These are phyloP conservation scores for Nettapus auritus DNA, from an alignment of 2,113 vertebrate species.

Conservation along the genomic window DNA sequence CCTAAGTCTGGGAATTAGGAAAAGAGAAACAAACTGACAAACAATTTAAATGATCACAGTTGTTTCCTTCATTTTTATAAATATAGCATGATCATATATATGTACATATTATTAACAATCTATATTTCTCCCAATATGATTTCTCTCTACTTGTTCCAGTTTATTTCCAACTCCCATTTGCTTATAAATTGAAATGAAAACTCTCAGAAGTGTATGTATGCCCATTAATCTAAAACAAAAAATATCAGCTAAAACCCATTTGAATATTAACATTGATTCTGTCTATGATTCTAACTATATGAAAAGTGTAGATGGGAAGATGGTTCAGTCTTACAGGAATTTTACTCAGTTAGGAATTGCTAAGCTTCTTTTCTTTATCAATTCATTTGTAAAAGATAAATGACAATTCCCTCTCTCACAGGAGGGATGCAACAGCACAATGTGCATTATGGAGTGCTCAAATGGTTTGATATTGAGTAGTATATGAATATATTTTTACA, in stretches of 20 bases:
- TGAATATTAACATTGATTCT: background rate
- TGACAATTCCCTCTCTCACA: background rate
- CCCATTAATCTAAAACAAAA: background rate
- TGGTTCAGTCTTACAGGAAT: background rate
- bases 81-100: background rate
- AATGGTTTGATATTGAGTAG: background rate
- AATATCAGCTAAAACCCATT: background rate
- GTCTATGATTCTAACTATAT: background rate
- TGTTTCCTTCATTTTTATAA: background rate
- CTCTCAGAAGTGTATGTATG: background rate
- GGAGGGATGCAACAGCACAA: background rate
- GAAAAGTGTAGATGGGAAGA: background rate
- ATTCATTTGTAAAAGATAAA: background rate
- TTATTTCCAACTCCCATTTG: background rate
- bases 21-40: conserved; percentile 36
- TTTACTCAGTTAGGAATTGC: background rate
- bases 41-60: conserved; percentile 10
- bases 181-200: background rate
- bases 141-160: background rate
- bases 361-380: background rate
- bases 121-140: background rate
- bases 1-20: background rate
- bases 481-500: background rate
- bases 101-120: background rate
- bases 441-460: background rate